phyloP scores from a whole-genome alignment of 2,888 invertebrate species.

The Deroplatys truncata region DNA sequence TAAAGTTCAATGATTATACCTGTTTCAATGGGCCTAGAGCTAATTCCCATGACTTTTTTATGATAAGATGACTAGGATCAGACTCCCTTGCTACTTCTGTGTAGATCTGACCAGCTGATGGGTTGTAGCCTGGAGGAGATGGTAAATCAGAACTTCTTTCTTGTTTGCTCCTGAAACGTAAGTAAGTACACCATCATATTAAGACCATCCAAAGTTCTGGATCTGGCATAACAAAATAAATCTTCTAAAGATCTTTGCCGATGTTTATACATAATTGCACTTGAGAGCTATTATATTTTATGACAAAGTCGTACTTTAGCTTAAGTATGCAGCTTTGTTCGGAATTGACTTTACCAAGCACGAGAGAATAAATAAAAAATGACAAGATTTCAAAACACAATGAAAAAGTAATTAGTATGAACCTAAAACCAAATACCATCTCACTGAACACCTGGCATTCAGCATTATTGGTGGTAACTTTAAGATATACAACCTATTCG shows the following conservation, averaged over 20 bases:
- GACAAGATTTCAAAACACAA: too few species aligned
- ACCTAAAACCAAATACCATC: too few species aligned
- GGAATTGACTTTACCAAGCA: too few species aligned
- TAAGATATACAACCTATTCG: too few species aligned
- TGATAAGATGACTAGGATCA: slow-evolving; percentile 78
- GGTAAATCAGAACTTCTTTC: slow-evolving; percentile 43
- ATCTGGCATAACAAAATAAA: neutral
- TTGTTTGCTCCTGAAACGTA: slow-evolving; percentile 34
- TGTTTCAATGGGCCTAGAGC: slow-evolving; percentile 93
- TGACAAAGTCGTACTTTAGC: too few species aligned
- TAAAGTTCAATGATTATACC: slow-evolving; percentile 46
- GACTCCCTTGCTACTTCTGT: slow-evolving; percentile 77
- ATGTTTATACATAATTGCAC: neutral
- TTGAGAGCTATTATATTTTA: too few species aligned
- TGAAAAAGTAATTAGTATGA: too few species aligned
- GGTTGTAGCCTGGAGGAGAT: slow-evolving; percentile 81
- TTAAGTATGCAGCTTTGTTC: too few species aligned
- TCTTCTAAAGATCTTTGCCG: neutral
- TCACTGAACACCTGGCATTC: too few species aligned
- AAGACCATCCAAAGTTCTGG: neutral
- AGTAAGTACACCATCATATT: neutral
- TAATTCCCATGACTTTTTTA: slow-evolving; percentile 95
- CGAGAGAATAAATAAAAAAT: too few species aligned
- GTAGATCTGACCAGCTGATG: slow-evolving; percentile 65
- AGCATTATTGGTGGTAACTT: too few species aligned